Evolutionary conservation across 2,888 invertebrate species (phyloP), one percentile per base, ranked within the genome.

Genomic region (Myopa testacea): DNA sequence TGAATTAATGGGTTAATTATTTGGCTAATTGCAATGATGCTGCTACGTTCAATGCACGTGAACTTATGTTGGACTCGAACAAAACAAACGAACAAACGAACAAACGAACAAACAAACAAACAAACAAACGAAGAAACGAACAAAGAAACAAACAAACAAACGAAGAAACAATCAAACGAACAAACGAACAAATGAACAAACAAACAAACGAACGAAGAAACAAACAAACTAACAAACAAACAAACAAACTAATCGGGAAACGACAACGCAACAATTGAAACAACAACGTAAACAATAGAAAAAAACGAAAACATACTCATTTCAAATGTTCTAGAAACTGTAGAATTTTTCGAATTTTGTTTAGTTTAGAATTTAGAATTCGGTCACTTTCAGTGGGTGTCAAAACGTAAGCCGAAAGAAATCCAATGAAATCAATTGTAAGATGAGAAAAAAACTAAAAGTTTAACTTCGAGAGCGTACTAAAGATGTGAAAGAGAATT

Each of bases 1-100:
- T 75, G 71, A 58, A 50, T 74, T 76, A 73, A 70, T 76, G 38
- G 62, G 50, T 63, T 55, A 72, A 78, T 78, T 78, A 38, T 4
- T 45, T 45, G 38, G 40, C 45, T 68, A 40, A 45, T 38, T n/a
- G 34, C 38, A 40, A 75, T 60, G 62, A 14, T 40, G 68, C 16
- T 16, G 40, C 37, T 67, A 5, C 16, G 34, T 37, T 38, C 8
- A 55, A 55, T 34, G 26, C n/a, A 63, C 8, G 19, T n/a, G 26
- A 26, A 26, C 26, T 26, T 26, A 26, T 26, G 26, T 26, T 26
- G 26, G 26, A 26, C 26, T 45, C 45, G 7, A 45, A 45, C 45
- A 45, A 45, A 45, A 45, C 45, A 45, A 45, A 45, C 45, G 3
- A 45, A 45, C 45, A 45, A 45, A 45, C 45, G 4, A 45, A 45